phyloP scores from a whole-genome alignment of 1,140 invertebrate species.

The Bombyx mori region ASM3026992v2 NC_085121.1:15566501-15567000 shows the following conservation, averaged over 20 bases:
- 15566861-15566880: conserved; percentile 83
- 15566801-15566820: conserved; percentile 82
- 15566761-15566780: conserved; percentile 82
- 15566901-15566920: conserved; percentile 76
- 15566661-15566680: conserved; percentile 85
- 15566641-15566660: conserved; percentile 81
- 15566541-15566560: conserved; percentile 81
- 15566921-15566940: conserved; percentile 92
- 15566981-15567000: conserved; percentile 70
- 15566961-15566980: conserved; percentile 84
- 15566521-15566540: conserved; percentile 92
- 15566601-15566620: conserved; percentile 79
- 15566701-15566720: conserved; percentile 83
- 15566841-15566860: conserved; percentile 91
- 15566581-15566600: conserved; percentile 59
- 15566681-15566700: conserved; percentile 77
- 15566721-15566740: conserved; percentile 92
- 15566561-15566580: conserved; percentile 85
- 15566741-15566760: conserved; percentile 92
- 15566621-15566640: conserved; percentile 91
- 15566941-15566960: conserved; percentile 82
- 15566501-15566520: conserved; percentile 79
- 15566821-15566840: conserved; percentile 93
- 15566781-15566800: conserved; percentile 73
- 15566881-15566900: conserved; percentile 73